phyloP scores from a whole-genome alignment of 2,113 vertebrate genomes.

The Mesembrinibis cayennensis region DNA sequence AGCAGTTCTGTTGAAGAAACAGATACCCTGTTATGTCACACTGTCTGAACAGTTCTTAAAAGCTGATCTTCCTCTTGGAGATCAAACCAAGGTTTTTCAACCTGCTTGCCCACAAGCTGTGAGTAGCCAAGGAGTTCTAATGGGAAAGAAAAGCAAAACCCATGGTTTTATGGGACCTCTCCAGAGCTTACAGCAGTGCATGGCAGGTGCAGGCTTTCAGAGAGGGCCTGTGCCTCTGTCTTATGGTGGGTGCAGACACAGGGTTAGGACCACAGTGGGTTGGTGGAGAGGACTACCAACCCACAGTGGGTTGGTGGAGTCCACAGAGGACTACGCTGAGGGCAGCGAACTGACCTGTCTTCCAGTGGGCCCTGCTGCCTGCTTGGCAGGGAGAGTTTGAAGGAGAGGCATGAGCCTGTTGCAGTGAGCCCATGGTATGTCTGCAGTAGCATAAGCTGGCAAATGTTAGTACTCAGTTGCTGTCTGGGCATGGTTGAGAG shows the following conservation, averaged over 20 bases:
- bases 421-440: rapidly evolving
- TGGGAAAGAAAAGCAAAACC: background rate
- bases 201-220: background rate
- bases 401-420: background rate
- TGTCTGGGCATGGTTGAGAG: background rate
- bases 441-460: background rate
- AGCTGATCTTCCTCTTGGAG: background rate
- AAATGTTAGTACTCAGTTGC: background rate
- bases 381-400: background rate
- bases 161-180: background rate
- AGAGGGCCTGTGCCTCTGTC: background rate
- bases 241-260: background rate
- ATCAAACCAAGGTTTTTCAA: background rate
- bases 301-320: too few relatives aligned
- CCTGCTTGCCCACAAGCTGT: background rate
- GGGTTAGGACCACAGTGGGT: background rate
- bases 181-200: background rate
- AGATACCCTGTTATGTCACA: slow-evolving; percentile 20
- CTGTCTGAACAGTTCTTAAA: background rate
- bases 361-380: background rate
- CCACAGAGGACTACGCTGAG: too few relatives aligned
- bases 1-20: slow-evolving; percentile 43
- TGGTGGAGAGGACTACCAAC: too few relatives aligned
- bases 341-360: background rate
- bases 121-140: background rate